Percentiles rank a stretch among this genome's conserved stretches.
phyloP scores from a whole-genome alignment of 1,140 invertebrate genomes.

The Nomia melanderi region DNA sequence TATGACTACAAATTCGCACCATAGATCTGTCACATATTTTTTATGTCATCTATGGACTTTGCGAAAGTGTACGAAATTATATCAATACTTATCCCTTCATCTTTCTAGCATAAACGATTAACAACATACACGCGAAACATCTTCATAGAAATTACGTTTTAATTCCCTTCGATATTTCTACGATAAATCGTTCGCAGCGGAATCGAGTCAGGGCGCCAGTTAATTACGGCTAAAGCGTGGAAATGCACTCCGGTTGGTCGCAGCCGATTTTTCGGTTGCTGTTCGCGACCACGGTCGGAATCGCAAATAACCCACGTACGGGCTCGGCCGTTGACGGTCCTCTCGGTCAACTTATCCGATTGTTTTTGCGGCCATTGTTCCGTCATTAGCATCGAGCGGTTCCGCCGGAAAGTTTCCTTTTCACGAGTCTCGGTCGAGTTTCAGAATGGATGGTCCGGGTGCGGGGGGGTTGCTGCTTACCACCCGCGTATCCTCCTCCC shows the following conservation, averaged over 20 bases:
- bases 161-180: no score
- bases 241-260: not conserved
- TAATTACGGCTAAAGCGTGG: not conserved
- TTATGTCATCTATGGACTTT: no score
- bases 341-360: slow-evolving; percentile 55
- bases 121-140: no score
- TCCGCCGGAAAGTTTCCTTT: slow-evolving; percentile 58
- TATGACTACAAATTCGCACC: no score
- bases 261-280: not conserved
- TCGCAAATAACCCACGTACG: slow-evolving; percentile 3
- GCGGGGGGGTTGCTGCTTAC: slow-evolving; percentile 6
- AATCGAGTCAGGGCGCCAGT: not conserved
- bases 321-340: not conserved
- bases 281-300: not conserved
- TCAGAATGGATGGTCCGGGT: slow-evolving; percentile 44
- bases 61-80: no score
- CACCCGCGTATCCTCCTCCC: not conserved
- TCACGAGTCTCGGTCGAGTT: slow-evolving; percentile 53
- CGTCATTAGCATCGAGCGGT: slow-evolving; percentile 61
- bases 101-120: no score
- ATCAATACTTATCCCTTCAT: no score
- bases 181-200: no score
- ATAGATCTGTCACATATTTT: no score
- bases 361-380: slow-evolving; percentile 59
- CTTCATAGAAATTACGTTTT: no score